Percentiles rank a stretch among this genome's conserved stretches.
phyloP scores from a whole-genome alignment of 2,888 invertebrate genomes.

The Emmelina monodactyla region DNA sequence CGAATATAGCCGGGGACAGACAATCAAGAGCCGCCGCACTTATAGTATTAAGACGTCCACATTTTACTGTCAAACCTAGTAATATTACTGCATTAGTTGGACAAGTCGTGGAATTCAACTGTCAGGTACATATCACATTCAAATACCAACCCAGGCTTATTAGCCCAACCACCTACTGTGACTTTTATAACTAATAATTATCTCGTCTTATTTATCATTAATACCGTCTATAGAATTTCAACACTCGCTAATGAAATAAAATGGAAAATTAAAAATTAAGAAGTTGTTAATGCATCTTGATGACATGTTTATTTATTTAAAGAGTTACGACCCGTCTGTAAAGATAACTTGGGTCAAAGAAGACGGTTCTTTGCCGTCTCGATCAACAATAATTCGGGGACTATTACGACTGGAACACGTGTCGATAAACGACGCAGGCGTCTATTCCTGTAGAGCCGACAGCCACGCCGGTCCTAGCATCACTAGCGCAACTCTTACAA shows the following conservation, averaged over 20 bases:
- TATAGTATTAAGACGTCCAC: conserved; percentile 86
- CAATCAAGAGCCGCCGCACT: conserved; percentile 83
- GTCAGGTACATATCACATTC: conserved; percentile 69
- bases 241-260: not conserved
- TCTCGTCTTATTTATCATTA: no score
- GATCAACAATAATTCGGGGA: conserved; percentile 49
- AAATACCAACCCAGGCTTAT: not conserved
- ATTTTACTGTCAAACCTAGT: conserved; percentile 84
- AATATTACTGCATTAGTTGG: conserved; percentile 85
- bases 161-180: no score
- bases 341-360: conserved; percentile 61
- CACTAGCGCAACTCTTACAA: conserved; percentile 86
- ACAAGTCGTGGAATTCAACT: conserved; percentile 85
- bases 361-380: conserved; percentile 45
- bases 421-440: conserved; percentile 84
- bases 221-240: no score
- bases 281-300: not conserved
- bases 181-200: no score
- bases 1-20: conserved; percentile 88
- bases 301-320: conserved; percentile 22
- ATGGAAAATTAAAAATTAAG: no score
- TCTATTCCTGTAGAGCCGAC: conserved; percentile 91
- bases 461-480: conserved; percentile 89
- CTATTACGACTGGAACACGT: conserved; percentile 81
- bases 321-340: conserved; percentile 54